Base-by-base conservation (phyloP, 2,113 vertebrate genomes). In the Gallinago media region DNA sequence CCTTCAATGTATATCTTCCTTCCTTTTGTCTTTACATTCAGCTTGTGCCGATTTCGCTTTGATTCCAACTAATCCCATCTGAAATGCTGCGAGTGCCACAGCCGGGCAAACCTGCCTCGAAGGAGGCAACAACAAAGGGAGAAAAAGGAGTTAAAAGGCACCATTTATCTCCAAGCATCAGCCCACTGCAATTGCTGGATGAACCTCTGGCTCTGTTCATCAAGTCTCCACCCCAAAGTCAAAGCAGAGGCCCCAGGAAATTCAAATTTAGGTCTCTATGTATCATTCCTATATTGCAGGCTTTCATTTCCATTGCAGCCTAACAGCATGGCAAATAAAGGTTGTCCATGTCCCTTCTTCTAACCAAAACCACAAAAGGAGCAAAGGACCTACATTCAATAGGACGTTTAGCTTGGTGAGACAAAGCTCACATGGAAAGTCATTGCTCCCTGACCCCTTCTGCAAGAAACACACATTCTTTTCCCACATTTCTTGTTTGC, bases 211-310 rank as follows among this genome's bases (percentile, higher is more conserved):
- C 22, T 91, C 84, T 67, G 46, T 17, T 85, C 75, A 50, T 59
- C 67, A 71, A 42, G 12, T 26, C 44, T 71, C 38, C 32, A 36
- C 16, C 65, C 15, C 42, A 36, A 8, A 83, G 34, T 44, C 88
- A 92, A 95, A 94, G 80, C 42, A 92, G 65, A 81, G 13, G 21
- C 83, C 73, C n/a, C 52, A 78, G 78, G 56, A 87, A 92, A 89
- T 52, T 74, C 18, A 89, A 55, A 92, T 92, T 47, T 70, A 73
- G 85, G 58, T 92, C 71, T 93, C 27, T 65, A 5, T 19, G n/a
- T 59, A 65, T 49, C 44, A 38, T 70, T 74, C 66, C 29, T 55
- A 9, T 17, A 58, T 46, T 29, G 16, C 29, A 77, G 71, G 22
- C 49, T 95, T 92, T 93, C 29, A 88, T 87, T 93, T 70, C 91